Evolutionary conservation across 2,888 invertebrate genomes (phyloP).

Genomic region (Heliconius aoede): DNA sequence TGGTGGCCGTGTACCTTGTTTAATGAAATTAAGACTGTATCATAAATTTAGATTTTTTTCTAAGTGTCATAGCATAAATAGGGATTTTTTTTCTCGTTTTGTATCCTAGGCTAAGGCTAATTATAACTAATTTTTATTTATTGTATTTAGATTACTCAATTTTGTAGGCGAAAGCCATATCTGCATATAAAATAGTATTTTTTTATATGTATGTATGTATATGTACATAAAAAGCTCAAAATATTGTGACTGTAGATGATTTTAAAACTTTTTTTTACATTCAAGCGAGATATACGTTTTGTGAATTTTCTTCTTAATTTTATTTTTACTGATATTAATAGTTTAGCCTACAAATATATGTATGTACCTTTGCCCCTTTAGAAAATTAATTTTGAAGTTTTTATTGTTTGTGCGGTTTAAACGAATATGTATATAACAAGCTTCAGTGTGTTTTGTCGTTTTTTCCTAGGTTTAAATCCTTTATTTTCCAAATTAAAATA

Average conservation of each 20-base stretch:
- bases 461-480: not conserved
- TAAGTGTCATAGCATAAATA: slow-evolving; percentile 23
- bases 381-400: not conserved
- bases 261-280: slow-evolving; percentile 13
- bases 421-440: not conserved
- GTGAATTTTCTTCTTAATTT: not conserved
- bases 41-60: slow-evolving; percentile 48
- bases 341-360: slow-evolving; percentile 9
- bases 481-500: not conserved
- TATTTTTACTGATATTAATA: not conserved
- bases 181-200: slow-evolving; percentile 9
- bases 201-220: slow-evolving; percentile 1
- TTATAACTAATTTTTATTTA: slow-evolving; percentile 24
- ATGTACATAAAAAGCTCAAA: slow-evolving; percentile 19
- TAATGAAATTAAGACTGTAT: slow-evolving; percentile 74
- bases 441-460: not conserved
- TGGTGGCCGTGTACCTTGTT: slow-evolving; percentile 39
- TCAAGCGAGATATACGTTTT: slow-evolving; percentile 13
- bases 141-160: slow-evolving; percentile 11
- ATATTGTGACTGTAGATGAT: slow-evolving; percentile 18
- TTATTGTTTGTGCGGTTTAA: not conserved
- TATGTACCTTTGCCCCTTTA: not conserved
- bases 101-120: slow-evolving; percentile 14
- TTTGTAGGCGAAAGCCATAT: slow-evolving; percentile 16
- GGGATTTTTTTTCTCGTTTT: slow-evolving; percentile 18